phyloP scores from a whole-genome alignment of 2,113 vertebrate species.

The Calyptommatus sinebrachiatus region DNA sequence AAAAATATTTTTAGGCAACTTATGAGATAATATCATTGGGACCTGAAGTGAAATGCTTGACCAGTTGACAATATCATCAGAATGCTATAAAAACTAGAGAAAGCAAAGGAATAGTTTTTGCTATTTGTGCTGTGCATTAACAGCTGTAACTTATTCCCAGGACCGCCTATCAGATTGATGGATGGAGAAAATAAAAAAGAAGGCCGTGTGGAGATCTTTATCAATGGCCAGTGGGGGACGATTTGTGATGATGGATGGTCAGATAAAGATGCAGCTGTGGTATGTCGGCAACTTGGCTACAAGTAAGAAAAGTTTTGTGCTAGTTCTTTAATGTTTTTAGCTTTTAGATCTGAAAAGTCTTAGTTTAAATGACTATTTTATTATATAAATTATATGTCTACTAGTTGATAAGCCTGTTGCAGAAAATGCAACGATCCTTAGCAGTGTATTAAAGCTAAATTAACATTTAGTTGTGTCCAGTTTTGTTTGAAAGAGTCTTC shows the following conservation, averaged over 20 bases:
- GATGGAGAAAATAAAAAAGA: slow-evolving; percentile 92
- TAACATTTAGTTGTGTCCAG: too few relatives aligned
- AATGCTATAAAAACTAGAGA: slow-evolving; percentile 20
- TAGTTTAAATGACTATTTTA: background rate
- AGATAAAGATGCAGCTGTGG: slow-evolving; percentile 88
- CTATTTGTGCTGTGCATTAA: slow-evolving; percentile 36
- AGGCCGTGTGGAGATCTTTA: slow-evolving; percentile 92
- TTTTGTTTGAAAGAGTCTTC: too few relatives aligned
- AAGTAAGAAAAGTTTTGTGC: slow-evolving; percentile 75
- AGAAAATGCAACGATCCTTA: too few relatives aligned
- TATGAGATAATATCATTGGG: background rate
- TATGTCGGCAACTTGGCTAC: slow-evolving; percentile 92
- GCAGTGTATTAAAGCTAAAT: too few relatives aligned
- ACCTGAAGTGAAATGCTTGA: slow-evolving; percentile 1
- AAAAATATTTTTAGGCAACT: background rate
- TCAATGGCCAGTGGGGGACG: slow-evolving; percentile 92
- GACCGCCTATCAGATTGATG: slow-evolving; percentile 86
- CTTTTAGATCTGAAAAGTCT: too few relatives aligned
- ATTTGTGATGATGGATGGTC: slow-evolving; percentile 97
- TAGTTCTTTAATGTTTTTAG: slow-evolving; percentile 13
- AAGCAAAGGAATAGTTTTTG: slow-evolving; percentile 21
- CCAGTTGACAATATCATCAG: background rate
- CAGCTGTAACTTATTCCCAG: slow-evolving; percentile 68
- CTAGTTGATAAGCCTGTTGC: background rate
- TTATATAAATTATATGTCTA: slow-evolving; percentile 8